Conservation (phyloP, 2,797 vertebrate genomes). For the Pseudocheirus occidentalis region DNA sequence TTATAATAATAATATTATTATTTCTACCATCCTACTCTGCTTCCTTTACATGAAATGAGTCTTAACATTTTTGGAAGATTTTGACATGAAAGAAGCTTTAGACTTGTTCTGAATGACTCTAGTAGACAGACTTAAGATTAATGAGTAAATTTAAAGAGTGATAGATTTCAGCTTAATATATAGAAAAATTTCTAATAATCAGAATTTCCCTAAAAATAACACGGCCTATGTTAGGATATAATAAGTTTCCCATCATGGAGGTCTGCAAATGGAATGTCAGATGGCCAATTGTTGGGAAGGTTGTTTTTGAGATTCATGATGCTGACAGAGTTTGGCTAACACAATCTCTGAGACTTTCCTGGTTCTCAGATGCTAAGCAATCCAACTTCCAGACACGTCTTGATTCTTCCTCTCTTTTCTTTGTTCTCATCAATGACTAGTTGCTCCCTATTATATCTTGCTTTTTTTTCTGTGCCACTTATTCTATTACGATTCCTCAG, state of each 20-base stretch:
- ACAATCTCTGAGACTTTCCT: background rate
- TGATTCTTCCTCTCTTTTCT: background rate
- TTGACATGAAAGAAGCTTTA: background rate
- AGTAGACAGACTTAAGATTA: background rate
- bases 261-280: background rate
- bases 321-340: background rate
- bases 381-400: background rate
- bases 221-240: background rate
- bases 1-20: background rate
- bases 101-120: background rate
- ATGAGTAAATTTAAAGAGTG: background rate
- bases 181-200: background rate
- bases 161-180: background rate
- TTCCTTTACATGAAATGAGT: background rate
- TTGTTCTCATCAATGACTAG: background rate
- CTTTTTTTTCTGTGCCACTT: background rate
- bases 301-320: background rate
- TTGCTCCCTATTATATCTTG: background rate
- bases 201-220: background rate
- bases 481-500: background rate
- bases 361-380: background rate
- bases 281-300: background rate
- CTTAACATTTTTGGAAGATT: background rate
- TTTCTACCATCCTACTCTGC: background rate
- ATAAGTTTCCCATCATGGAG: background rate